These are phyloP conservation scores for Dryadula phaetusa DNA, from an alignment of 2,888 invertebrate species.

Conservation along the genomic window DNA sequence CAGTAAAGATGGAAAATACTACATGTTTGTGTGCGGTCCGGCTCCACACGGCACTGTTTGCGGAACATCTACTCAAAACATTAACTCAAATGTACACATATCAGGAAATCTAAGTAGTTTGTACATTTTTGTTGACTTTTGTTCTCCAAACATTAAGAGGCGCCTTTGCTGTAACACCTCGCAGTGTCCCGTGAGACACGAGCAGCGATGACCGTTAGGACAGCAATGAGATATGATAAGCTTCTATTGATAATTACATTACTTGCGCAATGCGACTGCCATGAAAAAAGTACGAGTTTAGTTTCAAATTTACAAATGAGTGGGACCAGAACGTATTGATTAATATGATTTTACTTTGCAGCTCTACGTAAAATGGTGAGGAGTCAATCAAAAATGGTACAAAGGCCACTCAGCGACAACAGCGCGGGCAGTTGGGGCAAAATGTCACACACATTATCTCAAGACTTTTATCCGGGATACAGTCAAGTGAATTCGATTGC, in stretches of 20 bases:
- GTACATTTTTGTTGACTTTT: conserved; percentile 50
- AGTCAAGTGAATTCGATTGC: conserved; percentile 57
- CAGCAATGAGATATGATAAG: conserved; percentile 22
- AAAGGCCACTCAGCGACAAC: conserved; percentile 66
- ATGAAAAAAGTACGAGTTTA: conserved; percentile 66
- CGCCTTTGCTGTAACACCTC: background rate
- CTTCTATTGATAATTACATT: conserved; percentile 46
- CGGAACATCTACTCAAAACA: conserved; percentile 22
- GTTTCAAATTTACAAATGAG: background rate
- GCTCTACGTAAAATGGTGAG: conserved; percentile 76
- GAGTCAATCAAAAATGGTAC: conserved; percentile 75
- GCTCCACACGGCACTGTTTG: background rate
- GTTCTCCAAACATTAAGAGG: conserved; percentile 52
- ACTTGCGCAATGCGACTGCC: conserved; percentile 49
- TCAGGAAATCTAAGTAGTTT: conserved; percentile 50
- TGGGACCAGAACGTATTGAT: background rate
- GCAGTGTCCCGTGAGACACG: background rate
- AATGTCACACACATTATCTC: conserved; percentile 43
- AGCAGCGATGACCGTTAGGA: conserved; percentile 31
- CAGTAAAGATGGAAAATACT: background rate
- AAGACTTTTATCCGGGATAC: conserved; percentile 53
- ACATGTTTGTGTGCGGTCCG: too few relatives aligned
- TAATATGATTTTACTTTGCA: conserved; percentile 52
- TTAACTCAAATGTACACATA: conserved; percentile 36
- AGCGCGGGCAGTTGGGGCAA: conserved; percentile 43